Base-by-base conservation (phyloP, 2,888 invertebrate species). In the Aphidoletes aphidimyza region DNA sequence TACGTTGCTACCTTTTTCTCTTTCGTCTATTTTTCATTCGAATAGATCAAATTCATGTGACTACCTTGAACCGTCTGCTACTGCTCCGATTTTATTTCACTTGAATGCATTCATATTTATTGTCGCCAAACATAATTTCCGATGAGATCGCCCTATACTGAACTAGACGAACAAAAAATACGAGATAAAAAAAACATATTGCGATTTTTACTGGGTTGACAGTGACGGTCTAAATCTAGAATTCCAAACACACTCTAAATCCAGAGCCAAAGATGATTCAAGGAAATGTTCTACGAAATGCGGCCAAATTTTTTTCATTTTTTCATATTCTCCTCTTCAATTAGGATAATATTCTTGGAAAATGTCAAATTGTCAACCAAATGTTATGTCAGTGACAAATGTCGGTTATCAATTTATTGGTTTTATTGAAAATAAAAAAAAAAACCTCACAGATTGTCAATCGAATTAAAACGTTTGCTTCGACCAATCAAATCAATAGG, bases 351-450 rank as follows among this genome's bases (percentile, higher is more conserved):
- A 47, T 54, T n/a, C 26, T 14, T 26, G 6, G 42, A 54, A 54
- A 54, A 54, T 54, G 54, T 54, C 54, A 54, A 54, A 54, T 54
- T 54, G 54, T 54, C 54, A 54, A 54, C 22, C 54, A 26, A 54
- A 54, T 54, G 54, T 22, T n/a, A 11, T 2, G 30, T 54, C 54
- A 30, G 30, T 69, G 69, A 69, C 69, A 69, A 69, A 69, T 69
- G 69, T 69, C 34, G 69, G 34, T 30, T 69, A 54, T 26, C 26
- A 19, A n/a, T n/a, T n/a, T n/a, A n/a, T n/a, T n/a, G n/a, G n/a
- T n/a, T n/a, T n/a, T n/a, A n/a, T n/a, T n/a, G n/a, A n/a, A n/a
- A n/a, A n/a, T n/a, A n/a, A 47, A 47, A 47, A 14, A n/a, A 54
- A 54, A 54, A 69, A 69, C 6, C 17, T 69, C n/a, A n/a, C n/a